Percentiles rank a stretch among this genome's conserved stretches.
phyloP scores from a whole-genome alignment of 2,113 vertebrate species.

The Seriola quinqueradiata region DNA sequence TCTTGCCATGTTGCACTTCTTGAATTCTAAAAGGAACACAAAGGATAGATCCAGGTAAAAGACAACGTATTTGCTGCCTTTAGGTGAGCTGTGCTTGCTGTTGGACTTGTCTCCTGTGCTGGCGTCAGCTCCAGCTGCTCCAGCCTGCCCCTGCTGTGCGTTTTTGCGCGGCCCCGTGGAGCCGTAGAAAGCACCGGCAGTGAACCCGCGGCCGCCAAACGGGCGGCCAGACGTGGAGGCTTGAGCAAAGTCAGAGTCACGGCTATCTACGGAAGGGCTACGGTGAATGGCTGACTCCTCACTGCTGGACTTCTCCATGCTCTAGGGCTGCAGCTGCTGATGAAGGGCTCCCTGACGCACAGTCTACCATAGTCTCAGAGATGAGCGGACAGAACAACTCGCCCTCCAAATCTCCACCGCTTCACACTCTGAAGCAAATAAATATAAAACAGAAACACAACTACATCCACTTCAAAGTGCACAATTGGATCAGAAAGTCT shows the following conservation, averaged over 20 bases:
- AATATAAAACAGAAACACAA: constrained; percentile 24
- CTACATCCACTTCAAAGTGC: constrained; percentile 46
- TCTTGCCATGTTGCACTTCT: constrained; percentile 99
- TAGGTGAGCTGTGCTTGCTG: constrained; percentile 91
- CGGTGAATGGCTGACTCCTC: constrained; percentile 98
- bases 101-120: constrained; percentile 80
- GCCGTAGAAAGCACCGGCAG: constrained; percentile 97
- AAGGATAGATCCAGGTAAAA: constrained; percentile 99
- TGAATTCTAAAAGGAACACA: constrained; percentile 99
- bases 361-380: constrained; percentile 89
- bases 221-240: constrained; percentile 94
- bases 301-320: constrained; percentile 99
- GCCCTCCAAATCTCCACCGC: constrained; percentile 43
- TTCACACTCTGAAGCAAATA: constrained; percentile 42
- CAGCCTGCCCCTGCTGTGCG: constrained; percentile 71
- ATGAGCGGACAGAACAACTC: constrained; percentile 62
- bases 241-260: constrained; percentile 93
- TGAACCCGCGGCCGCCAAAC: constrained; percentile 94
- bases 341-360: constrained; percentile 79
- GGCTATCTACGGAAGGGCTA: constrained; percentile 98
- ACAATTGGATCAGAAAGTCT: constrained; percentile 34
- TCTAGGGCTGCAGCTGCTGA: constrained; percentile 85
- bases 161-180: constrained; percentile 89
- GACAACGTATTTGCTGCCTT: constrained; percentile 98
- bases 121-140: constrained; percentile 68